Conservation (phyloP, 2,797 vertebrate genomes). For the Sus cebifrons region DNA sequence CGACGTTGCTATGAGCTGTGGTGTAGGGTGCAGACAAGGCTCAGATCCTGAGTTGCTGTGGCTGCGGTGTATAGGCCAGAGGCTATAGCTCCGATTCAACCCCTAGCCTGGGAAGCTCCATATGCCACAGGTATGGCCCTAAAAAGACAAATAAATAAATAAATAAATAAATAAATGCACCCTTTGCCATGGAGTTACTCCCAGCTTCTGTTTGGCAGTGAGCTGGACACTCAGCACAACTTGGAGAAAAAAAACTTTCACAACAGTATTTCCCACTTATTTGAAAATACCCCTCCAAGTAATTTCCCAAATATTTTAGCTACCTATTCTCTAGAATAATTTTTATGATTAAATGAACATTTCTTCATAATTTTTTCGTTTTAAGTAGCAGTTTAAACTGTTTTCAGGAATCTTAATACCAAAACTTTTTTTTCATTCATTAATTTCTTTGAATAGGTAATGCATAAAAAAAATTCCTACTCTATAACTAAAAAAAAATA, state of each 20-base stretch:
- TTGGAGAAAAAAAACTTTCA: neutral
- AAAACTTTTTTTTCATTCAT: neutral
- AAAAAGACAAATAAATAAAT: no score
- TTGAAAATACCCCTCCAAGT: neutral
- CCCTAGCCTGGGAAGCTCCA: no score
- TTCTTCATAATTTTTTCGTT: neutral
- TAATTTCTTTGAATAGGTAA: slow-evolving; percentile 32
- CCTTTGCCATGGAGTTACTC: neutral
- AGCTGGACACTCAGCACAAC: neutral
- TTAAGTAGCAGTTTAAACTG: slow-evolving; percentile 11
- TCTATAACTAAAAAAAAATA: neutral
- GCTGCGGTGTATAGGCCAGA: no score
- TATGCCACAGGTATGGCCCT: no score
- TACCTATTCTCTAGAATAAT: slow-evolving; percentile 13
- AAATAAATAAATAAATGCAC: neutral
- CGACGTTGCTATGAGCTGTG: no score
- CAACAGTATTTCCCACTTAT: neutral
- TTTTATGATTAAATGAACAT: neutral
- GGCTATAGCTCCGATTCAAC: no score
- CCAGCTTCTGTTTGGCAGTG: neutral
- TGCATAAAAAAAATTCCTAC: neutral
- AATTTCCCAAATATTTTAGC: neutral
- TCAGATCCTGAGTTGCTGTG: no score
- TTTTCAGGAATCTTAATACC: neutral
- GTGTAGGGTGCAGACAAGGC: no score